Percentiles rank a stretch among this genome's conserved stretches.
These are phyloP conservation scores for Arbacia lixula DNA, from an alignment of 53 echinoderm and acorn worm species.

Conservation along the genomic window DNA sequence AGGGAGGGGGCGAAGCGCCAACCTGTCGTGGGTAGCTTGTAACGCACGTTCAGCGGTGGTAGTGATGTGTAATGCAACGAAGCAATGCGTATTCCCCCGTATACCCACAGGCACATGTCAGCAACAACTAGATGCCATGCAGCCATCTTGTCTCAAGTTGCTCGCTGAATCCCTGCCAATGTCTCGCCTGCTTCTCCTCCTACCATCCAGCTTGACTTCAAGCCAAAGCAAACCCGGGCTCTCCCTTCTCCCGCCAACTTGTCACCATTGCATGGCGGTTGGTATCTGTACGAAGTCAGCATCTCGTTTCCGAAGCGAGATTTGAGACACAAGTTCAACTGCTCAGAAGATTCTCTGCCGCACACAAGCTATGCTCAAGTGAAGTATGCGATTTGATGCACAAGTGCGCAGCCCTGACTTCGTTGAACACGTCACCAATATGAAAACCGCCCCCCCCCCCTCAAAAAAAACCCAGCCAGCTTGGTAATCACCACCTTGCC, in stretches of 20 bases:
- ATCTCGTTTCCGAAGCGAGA: no score
- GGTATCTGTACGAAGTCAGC: no score
- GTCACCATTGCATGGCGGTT: slow-evolving; percentile 7
- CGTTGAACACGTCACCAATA: no score
- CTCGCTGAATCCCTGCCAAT: neutral
- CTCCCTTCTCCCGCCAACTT: slow-evolving; percentile 12
- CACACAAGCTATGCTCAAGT: no score
- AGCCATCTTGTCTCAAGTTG: slow-evolving; percentile 40
- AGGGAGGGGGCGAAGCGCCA: neutral
- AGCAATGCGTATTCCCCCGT: slow-evolving; percentile 35
- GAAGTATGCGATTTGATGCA: no score
- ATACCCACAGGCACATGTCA: slow-evolving; percentile 48
- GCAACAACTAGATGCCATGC: slow-evolving; percentile 39
- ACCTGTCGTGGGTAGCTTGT: neutral
- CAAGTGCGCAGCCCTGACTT: no score
- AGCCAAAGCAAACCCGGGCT: neutral
- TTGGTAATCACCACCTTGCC: slow-evolving; percentile 43
- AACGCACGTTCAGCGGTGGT: slow-evolving; percentile 5
- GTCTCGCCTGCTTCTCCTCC: slow-evolving; percentile 11
- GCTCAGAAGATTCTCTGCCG: no score
- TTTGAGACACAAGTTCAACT: no score
- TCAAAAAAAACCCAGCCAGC: no score
- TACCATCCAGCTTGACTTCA: neutral
- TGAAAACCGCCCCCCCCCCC: no score
- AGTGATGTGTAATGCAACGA: slow-evolving; percentile 10